Evolutionary conservation across 2,797 vertebrate genomes (phyloP), one percentile per base, ranked within the genome.

Genomic region (Sarcoramphus papa): DNA sequence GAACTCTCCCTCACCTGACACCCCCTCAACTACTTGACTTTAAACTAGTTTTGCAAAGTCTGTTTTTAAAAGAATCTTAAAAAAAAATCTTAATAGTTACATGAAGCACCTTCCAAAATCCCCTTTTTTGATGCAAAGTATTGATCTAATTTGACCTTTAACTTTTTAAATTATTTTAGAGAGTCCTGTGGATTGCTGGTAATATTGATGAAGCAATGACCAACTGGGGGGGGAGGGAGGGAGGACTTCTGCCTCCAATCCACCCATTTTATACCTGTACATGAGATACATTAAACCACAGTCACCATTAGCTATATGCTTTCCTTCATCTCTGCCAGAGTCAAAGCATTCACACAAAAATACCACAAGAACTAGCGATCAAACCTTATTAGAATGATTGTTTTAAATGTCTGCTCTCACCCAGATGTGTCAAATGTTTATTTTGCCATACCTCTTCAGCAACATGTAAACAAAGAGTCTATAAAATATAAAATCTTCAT

Each of bases 221-320:
- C 14, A 21, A 13, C 0, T 40, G 25, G 28, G 33, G 5, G 14
- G 16, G 16, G 21, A 8, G 21, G 14, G 28, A 4, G 10, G 24
- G 17, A 24, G 8, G 12, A 37, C 7, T 75, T 75, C 57, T 69
- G 51, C 23, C 63, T 41, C 59, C 51, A 48, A 2, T 20, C 31
- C 27, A 41, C n/a, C 20, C 8, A 8, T 23, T 43, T 63, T 10
- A 37, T 9, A 68, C 12, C 37, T 6, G 5, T 21, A 21, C 37
- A 33, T 2, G 43, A 76, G n/a, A 53, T 4, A 35, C 21, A 35
- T 16, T 27, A 60, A 77, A 56, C 9, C 81, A 50, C 40, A 31
- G n/a, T 3, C 67, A 67, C 43, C 3, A 0, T 12, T 8, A 69
- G 50, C 59, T 28, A 4, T 4, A 6, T 13, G 10, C 67, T 64